A percentile compares a stretch with the other conserved stretches of the same genome.
phyloP scores from a whole-genome alignment of 2,888 invertebrate genomes.

The Bombyx huttoni region DNA sequence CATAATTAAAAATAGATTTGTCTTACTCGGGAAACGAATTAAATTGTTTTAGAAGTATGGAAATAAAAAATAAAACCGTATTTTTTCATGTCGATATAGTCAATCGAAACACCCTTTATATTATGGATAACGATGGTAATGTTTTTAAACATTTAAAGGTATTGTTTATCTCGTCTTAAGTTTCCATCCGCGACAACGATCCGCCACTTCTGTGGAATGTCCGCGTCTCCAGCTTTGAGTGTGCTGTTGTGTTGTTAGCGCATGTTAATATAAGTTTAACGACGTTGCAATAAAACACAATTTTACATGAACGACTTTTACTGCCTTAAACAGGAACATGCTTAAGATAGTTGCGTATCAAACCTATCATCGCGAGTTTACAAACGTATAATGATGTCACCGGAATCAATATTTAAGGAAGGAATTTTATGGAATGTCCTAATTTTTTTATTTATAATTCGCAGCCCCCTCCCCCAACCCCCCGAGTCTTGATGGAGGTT shows the following conservation, averaged over 20 bases:
- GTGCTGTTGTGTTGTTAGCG: slow-evolving; percentile 53
- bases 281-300: slow-evolving; percentile 28
- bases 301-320: slow-evolving; percentile 29
- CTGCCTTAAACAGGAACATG: slow-evolving; percentile 9
- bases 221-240: slow-evolving; percentile 42
- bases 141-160: neutral
- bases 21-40: too few species aligned
- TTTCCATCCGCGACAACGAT: slow-evolving; percentile 17
- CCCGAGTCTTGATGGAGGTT: too few species aligned
- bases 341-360: slow-evolving; percentile 36
- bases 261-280: slow-evolving; percentile 16
- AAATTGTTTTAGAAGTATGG: too few species aligned
- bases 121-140: too few species aligned
- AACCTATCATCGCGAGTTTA: slow-evolving; percentile 38
- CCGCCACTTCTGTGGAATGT: slow-evolving; percentile 2
- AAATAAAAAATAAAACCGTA: too few species aligned
- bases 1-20: too few species aligned
- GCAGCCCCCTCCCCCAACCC: too few species aligned
- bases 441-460: too few species aligned
- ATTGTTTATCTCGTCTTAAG: too few species aligned
- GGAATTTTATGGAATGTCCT: too few species aligned
- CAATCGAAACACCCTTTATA: too few species aligned
- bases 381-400: neutral
- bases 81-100: too few species aligned
- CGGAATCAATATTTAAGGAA: neutral